phyloP scores from a whole-genome alignment of 1,140 invertebrate genomes.

The Cotesia glomerata region DNA sequence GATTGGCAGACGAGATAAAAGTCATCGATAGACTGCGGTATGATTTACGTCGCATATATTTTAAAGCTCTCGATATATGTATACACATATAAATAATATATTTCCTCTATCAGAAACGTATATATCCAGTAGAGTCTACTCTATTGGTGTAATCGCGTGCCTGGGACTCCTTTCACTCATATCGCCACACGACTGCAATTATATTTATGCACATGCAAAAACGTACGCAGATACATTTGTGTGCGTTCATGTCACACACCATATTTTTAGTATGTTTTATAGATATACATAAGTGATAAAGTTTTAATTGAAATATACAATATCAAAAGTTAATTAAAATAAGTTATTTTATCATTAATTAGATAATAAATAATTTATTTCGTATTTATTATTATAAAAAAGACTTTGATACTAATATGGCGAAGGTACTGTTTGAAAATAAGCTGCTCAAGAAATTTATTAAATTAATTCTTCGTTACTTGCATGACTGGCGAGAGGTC shows the following conservation, averaged over 20 bases:
- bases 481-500: no score
- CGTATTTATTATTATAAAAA: no score
- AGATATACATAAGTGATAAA: constrained; percentile 6
- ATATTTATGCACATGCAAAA: not conserved
- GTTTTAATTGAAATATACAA: not conserved
- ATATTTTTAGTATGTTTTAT: not conserved
- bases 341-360: no score
- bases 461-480: no score
- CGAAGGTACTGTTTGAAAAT: no score
- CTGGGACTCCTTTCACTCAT: constrained; percentile 17
- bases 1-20: not conserved
- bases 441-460: no score
- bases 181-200: not conserved
- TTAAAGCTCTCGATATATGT: constrained; percentile 10
- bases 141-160: constrained; percentile 18
- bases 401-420: no score
- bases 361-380: no score
- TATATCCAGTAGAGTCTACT: not conserved
- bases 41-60: constrained; percentile 19
- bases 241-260: not conserved
- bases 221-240: not conserved
- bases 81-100: constrained; percentile 9
- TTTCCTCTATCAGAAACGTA: constrained; percentile 15
- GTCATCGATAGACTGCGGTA: constrained; percentile 1
- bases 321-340: not conserved